Conservation (phyloP, 1,140 invertebrate species). For the Lasioglossum albipes region DNA sequence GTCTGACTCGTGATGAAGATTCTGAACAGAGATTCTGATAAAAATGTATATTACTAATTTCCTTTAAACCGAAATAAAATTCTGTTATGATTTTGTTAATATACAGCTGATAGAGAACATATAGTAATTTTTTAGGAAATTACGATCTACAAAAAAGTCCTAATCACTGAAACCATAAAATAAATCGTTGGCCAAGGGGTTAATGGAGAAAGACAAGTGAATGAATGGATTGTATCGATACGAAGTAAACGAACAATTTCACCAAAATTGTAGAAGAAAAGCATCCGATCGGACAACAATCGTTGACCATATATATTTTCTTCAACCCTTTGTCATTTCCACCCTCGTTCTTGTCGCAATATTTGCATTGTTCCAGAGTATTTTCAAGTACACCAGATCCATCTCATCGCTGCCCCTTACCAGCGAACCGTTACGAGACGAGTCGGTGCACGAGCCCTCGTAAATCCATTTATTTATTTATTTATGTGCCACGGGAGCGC, state of each 20-base stretch:
- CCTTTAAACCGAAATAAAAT: too few relatives aligned
- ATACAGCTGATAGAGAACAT: too few relatives aligned
- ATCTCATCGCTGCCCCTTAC: conserved; percentile 31
- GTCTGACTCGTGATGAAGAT: too few relatives aligned
- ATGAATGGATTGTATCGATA: neutral
- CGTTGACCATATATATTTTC: neutral
- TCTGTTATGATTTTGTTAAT: too few relatives aligned
- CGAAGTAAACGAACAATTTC: neutral
- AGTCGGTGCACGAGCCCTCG: conserved; percentile 49
- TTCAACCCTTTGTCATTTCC: neutral
- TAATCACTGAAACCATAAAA: too few relatives aligned
- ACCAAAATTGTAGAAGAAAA: neutral
- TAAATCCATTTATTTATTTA: conserved; percentile 79
- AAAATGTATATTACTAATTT: too few relatives aligned
- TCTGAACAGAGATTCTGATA: too few relatives aligned
- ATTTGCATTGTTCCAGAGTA: conserved; percentile 58
- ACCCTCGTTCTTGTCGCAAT: conserved; percentile 45
- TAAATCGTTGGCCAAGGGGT: too few relatives aligned
- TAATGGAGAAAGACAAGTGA: too few relatives aligned
- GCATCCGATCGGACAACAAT: neutral
- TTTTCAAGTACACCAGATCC: neutral
- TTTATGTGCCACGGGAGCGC: conserved; percentile 71
- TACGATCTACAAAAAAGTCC: too few relatives aligned
- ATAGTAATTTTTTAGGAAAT: too few relatives aligned
- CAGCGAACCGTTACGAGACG: conserved; percentile 49